phyloP scores from a whole-genome alignment of 2,888 invertebrate genomes.

The Lottia gigantea region DNA sequence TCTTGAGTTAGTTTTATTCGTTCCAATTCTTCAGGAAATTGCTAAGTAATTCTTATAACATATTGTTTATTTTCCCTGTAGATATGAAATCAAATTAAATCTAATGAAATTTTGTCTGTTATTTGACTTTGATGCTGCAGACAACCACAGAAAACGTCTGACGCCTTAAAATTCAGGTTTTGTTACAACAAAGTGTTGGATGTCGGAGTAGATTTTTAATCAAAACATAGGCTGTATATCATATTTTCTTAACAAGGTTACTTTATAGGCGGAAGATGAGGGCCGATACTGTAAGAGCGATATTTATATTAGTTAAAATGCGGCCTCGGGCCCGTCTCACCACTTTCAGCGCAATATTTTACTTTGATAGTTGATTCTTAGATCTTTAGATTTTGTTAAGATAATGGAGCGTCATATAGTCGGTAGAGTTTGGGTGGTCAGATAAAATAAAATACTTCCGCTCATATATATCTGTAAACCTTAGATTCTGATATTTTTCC shows the following conservation, averaged over 20 bases:
- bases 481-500: too few relatives aligned
- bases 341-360: not conserved
- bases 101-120: not conserved
- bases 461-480: too few relatives aligned
- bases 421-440: constrained; percentile 1
- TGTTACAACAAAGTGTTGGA: not conserved
- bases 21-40: not conserved
- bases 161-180: not conserved
- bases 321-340: not conserved
- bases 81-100: constrained; percentile 1
- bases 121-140: constrained; percentile 1
- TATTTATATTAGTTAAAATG: not conserved
- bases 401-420: constrained; percentile 3
- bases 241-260: not conserved
- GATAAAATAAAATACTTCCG: too few relatives aligned
- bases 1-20: too few relatives aligned
- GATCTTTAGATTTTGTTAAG: not conserved
- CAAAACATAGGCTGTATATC: not conserved
- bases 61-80: constrained; percentile 5
- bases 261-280: not conserved
- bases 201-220: not conserved
- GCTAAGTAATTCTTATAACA: not conserved
- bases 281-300: not conserved
- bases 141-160: not conserved
- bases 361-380: constrained; percentile 5